Evolutionary conservation across 2,797 vertebrate genomes (phyloP), one percentile per base, ranked within the genome.

Genomic region (Microctenopoma steveboyesi): DNA sequence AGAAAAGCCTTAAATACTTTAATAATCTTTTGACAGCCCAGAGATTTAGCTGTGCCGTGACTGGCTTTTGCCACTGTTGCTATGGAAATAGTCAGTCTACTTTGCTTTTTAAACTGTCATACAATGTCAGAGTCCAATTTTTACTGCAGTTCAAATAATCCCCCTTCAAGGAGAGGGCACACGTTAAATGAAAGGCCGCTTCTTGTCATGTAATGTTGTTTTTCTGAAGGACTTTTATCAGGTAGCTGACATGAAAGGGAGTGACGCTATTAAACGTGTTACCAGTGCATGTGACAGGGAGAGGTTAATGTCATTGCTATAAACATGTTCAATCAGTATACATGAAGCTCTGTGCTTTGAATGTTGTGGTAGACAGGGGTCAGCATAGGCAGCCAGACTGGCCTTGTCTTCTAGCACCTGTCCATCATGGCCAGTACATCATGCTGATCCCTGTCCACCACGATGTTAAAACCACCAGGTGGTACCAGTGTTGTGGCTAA

Each of bases 21-120:
- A 86, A 74, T 78, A 70, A 80, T 76, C 60, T 79, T 82, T 69
- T 68, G 77, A 86, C 81, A 81, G 52, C 61, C 15, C 53, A 65
- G 45, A 78, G 37, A 79, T 66, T 64, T 65, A 47, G 33, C 65
- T 30, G 27, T 57, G 43, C 59, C 40, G 46, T 72, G 62, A 73
- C 72, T 72, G 71, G 40, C 64, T 72, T 81, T 76, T 68, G 33
- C 61, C 40, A 25, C 59, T 0, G 67, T 84, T 82, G 59, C 82
- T 70, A 68, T 79, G 80, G 73, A 67, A 69, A 81, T 77, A 57
- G 37, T 60, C 22, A 0, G 33, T 68, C 72, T 72, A 5, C 54
- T 59, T 66, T 30, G 72, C 62, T 67, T 76, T 80, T 74, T 53
- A 42, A 70, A 76, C 35, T 54, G 55, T 79, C 62, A 45, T 64